phyloP scores from a whole-genome alignment of 2,888 invertebrate species.

The Odontothrips loti region DNA sequence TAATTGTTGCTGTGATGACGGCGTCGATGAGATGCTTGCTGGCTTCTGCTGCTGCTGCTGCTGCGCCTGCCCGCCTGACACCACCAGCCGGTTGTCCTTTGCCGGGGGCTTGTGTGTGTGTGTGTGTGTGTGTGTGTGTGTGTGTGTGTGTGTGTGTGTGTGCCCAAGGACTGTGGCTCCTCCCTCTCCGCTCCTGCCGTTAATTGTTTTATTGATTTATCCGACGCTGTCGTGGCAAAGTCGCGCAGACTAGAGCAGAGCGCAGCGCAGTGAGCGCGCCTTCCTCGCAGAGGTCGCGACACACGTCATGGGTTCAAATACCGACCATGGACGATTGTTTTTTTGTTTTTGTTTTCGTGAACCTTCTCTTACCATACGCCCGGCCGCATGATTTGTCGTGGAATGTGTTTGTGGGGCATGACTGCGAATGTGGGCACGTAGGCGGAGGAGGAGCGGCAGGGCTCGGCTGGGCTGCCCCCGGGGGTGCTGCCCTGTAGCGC shows the following conservation, averaged over 20 bases:
- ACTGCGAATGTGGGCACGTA: too few relatives aligned
- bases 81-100: not conserved
- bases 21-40: not conserved
- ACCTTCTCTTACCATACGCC: too few relatives aligned
- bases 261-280: not conserved
- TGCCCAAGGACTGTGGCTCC: not conserved
- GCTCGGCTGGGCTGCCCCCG: too few relatives aligned
- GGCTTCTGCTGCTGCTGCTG: too few relatives aligned
- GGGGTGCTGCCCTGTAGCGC: too few relatives aligned
- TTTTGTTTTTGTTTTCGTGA: too few relatives aligned
- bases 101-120: not conserved
- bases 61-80: too few relatives aligned
- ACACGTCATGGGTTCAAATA: too few relatives aligned
- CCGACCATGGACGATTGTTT: too few relatives aligned
- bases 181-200: not conserved
- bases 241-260: not conserved
- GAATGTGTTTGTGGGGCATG: too few relatives aligned
- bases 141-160: constrained; percentile 3
- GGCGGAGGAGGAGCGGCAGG: too few relatives aligned
- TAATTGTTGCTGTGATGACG: not conserved
- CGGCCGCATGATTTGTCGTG: too few relatives aligned
- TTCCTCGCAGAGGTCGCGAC: not conserved
- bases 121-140: not conserved
- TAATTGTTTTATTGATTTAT: constrained; percentile 6
- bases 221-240: not conserved